Evolutionary conservation across 2,113 vertebrate species (phyloP).

Genomic region (Martes martes): DNA sequence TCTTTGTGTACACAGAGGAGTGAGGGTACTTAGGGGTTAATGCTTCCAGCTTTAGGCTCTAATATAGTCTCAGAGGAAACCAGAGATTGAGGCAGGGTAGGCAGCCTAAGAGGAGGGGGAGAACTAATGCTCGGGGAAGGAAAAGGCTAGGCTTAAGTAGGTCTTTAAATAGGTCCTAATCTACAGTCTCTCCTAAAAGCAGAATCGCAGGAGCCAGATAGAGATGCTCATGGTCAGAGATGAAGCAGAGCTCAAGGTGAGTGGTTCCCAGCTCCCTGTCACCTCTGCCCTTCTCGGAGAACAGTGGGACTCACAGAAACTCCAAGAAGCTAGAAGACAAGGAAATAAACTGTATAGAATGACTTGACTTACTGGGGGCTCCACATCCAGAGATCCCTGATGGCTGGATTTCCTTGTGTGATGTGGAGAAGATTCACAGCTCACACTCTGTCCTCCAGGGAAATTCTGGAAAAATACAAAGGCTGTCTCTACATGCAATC

Average conservation of each 20-base stretch:
- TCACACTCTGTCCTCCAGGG: not conserved
- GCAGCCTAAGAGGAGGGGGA: not conserved
- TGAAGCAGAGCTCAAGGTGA: not conserved
- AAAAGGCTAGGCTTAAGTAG: not conserved
- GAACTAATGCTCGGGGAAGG: not conserved
- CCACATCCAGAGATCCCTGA: not conserved
- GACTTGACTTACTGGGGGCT: too few relatives aligned
- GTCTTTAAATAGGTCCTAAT: not conserved
- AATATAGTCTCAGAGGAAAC: conserved; percentile 16
- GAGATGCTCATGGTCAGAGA: not conserved
- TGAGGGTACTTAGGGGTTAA: conserved; percentile 30
- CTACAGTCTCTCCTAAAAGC: not conserved
- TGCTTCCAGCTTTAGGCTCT: not conserved
- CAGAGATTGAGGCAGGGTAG: not conserved
- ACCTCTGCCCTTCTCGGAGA: not conserved
- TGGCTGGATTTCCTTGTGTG: not conserved
- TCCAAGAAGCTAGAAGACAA: not conserved
- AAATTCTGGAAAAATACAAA: not conserved
- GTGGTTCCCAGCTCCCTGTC: not conserved
- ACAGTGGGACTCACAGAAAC: not conserved
- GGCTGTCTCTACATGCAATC: not conserved
- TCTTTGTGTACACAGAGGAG: not conserved
- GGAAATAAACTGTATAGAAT: not conserved
- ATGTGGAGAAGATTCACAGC: not conserved
- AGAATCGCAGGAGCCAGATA: not conserved